phyloP scores from a whole-genome alignment of 2,888 invertebrate genomes.

The Cryptus armator region DNA sequence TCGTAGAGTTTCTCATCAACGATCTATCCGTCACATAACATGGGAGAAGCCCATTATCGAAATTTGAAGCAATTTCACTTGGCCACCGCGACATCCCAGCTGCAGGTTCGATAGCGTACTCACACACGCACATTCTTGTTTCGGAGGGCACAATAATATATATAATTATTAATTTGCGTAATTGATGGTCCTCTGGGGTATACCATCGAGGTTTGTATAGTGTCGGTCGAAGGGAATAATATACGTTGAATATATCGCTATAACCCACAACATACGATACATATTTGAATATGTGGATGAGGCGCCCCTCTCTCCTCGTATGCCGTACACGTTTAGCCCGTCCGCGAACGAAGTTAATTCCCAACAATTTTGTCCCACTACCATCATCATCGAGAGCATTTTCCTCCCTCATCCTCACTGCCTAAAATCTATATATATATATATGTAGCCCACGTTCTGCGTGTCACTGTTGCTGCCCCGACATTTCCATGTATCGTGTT shows the following conservation, averaged over 20 bases:
- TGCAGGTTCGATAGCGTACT: not conserved
- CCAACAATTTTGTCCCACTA: slow-evolving; percentile 60
- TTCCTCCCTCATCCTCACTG: slow-evolving; percentile 18
- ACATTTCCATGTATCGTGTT: slow-evolving; percentile 44
- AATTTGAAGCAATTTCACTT: slow-evolving; percentile 50
- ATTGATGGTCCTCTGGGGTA: slow-evolving; percentile 65
- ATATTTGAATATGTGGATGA: slow-evolving; percentile 32
- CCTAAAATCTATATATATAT: slow-evolving; percentile 23
- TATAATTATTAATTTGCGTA: slow-evolving; percentile 69
- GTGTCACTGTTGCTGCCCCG: slow-evolving; percentile 37
- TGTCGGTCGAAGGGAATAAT: slow-evolving; percentile 45
- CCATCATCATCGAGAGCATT: slow-evolving; percentile 57
- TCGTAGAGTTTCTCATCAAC: not conserved
- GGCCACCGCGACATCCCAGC: not conserved
- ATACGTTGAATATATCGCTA: slow-evolving; percentile 40
- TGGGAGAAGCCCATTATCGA: slow-evolving; percentile 22
- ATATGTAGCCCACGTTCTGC: slow-evolving; percentile 14
- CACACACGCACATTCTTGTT: slow-evolving; percentile 15
- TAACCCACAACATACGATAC: slow-evolving; percentile 45
- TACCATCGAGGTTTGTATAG: slow-evolving; percentile 25
- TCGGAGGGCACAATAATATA: slow-evolving; percentile 62
- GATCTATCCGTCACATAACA: slow-evolving; percentile 35
- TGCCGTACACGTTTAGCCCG: slow-evolving; percentile 29
- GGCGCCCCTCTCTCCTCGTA: not conserved
- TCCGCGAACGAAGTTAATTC: slow-evolving; percentile 61